A percentile compares a stretch with the other conserved stretches of the same genome.
Evolutionary conservation across 2,888 invertebrate genomes (phyloP).

Genomic region (Lathronympha strigana): DNA sequence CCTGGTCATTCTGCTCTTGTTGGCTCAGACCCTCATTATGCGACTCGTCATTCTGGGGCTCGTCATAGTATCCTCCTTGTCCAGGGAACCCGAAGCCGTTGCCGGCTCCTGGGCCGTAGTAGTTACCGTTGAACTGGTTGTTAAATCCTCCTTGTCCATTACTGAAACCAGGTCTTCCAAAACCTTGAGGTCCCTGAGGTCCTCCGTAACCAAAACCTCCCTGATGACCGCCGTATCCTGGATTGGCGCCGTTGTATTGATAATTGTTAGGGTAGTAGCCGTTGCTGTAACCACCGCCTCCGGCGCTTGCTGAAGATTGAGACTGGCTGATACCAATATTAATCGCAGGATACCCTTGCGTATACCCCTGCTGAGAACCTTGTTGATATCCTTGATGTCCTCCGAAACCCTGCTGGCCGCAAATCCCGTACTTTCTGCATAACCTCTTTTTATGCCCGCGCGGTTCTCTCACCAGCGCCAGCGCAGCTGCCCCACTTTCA

Average conservation of each 20-base stretch:
- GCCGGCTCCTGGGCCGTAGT: slow-evolving; percentile 56
- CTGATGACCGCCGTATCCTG: slow-evolving; percentile 47
- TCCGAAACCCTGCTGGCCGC: slow-evolving; percentile 48
- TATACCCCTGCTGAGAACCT: slow-evolving; percentile 47
- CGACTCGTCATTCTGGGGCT: slow-evolving; percentile 48
- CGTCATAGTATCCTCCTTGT: slow-evolving; percentile 55
- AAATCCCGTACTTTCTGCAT: slow-evolving; percentile 65
- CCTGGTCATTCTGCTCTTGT: slow-evolving; percentile 38
- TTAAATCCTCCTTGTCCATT: slow-evolving; percentile 67
- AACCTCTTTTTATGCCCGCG: slow-evolving; percentile 60
- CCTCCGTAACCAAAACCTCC: slow-evolving; percentile 45
- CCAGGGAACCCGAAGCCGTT: slow-evolving; percentile 59
- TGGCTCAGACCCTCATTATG: slow-evolving; percentile 28
- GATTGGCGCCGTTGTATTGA: slow-evolving; percentile 55
- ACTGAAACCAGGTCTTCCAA: slow-evolving; percentile 58
- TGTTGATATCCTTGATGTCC: slow-evolving; percentile 43
- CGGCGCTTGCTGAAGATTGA: slow-evolving; percentile 70
- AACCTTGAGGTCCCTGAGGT: slow-evolving; percentile 43
- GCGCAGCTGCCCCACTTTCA: slow-evolving; percentile 45
- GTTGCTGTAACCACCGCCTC: slow-evolving; percentile 62
- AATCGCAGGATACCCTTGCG: slow-evolving; percentile 55
- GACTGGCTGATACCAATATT: slow-evolving; percentile 79
- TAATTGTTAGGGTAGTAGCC: slow-evolving; percentile 67
- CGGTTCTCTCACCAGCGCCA: slow-evolving; percentile 52
- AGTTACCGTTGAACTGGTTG: slow-evolving; percentile 76